Conservation (phyloP, 1,140 invertebrate species). For the Neuroterus valhalla region DNA sequence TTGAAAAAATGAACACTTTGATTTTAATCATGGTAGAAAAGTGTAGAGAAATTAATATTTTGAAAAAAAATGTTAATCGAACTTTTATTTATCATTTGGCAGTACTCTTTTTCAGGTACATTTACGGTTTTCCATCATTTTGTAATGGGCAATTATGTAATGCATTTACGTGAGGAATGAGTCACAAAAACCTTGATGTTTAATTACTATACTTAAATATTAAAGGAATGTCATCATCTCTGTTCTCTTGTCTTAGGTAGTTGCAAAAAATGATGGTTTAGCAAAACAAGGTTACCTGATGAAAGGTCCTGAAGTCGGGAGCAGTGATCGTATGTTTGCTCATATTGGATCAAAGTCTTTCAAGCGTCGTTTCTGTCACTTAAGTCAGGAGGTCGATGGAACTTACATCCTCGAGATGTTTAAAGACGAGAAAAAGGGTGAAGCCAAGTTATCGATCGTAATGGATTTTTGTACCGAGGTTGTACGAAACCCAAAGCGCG, state of each 20-base stretch:
- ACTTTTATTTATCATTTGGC: too few species aligned
- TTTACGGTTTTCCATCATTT: too few species aligned
- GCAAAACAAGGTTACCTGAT: constrained; percentile 92
- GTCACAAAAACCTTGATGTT: too few species aligned
- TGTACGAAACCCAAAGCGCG: constrained; percentile 89
- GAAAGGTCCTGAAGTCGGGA: constrained; percentile 90
- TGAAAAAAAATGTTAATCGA: too few species aligned
- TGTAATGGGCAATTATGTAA: too few species aligned
- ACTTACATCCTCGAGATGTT: constrained; percentile 93
- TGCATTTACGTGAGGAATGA: too few species aligned
- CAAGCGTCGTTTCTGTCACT: constrained; percentile 91
- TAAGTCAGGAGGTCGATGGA: constrained; percentile 91
- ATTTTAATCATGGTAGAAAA: too few species aligned
- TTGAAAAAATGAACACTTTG: too few species aligned
- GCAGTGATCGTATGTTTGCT: constrained; percentile 88
- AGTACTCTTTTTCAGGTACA: too few species aligned
- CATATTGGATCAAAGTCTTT: constrained; percentile 93
- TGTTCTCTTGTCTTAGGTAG: constrained; percentile 63
- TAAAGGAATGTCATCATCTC: too few species aligned
- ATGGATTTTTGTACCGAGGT: constrained; percentile 95
- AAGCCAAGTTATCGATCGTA: constrained; percentile 93
- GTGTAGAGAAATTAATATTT: too few species aligned
- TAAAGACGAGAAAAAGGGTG: constrained; percentile 93
- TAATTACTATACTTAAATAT: too few species aligned
- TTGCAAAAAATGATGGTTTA: constrained; percentile 81